phyloP scores from a whole-genome alignment of 30 jellyfish, hydroid and myxozoan species.

The Aurelia aurita complex sp. Pacific region DNA sequence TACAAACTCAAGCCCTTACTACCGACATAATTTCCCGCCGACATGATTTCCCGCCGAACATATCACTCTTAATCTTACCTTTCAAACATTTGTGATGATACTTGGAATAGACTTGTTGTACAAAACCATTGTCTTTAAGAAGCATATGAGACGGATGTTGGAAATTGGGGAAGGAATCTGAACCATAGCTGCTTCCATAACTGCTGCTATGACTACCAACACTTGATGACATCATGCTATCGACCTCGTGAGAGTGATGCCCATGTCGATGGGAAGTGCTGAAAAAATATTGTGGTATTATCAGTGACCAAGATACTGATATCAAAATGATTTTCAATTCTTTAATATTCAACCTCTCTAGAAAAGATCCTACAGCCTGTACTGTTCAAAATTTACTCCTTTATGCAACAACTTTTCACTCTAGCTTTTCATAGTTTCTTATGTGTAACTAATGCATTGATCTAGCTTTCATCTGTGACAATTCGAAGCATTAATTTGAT shows the following conservation, averaged over 20 bases:
- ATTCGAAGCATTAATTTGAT: too few species aligned
- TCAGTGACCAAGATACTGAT: not conserved
- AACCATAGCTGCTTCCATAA: conserved; percentile 84
- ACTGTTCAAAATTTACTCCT: too few species aligned
- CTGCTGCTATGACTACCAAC: conserved; percentile 72
- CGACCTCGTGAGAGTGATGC: conserved; percentile 45
- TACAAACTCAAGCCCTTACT: too few species aligned
- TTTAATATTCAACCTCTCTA: too few species aligned
- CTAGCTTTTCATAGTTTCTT: too few species aligned
- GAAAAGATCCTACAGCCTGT: too few species aligned
- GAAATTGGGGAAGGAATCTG: conserved; percentile 87
- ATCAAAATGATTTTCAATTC: too few species aligned
- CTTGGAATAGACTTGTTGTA: conserved; percentile 90
- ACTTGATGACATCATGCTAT: conserved; percentile 36
- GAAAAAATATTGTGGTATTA: not conserved
- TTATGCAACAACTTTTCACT: too few species aligned
- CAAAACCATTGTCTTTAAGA: conserved; percentile 90
- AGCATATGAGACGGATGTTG: conserved; percentile 94
- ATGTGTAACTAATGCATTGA: too few species aligned
- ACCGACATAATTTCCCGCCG: too few species aligned
- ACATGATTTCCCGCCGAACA: too few species aligned
- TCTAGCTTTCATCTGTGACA: too few species aligned
- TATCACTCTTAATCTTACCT: conserved; percentile 29
- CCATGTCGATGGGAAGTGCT: conserved; percentile 32
- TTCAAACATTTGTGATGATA: conserved; percentile 87